Evolutionary conservation across 2,888 invertebrate genomes (phyloP), one percentile per base, ranked within the genome.

Genomic region (Keiferia lycopersicella): DNA sequence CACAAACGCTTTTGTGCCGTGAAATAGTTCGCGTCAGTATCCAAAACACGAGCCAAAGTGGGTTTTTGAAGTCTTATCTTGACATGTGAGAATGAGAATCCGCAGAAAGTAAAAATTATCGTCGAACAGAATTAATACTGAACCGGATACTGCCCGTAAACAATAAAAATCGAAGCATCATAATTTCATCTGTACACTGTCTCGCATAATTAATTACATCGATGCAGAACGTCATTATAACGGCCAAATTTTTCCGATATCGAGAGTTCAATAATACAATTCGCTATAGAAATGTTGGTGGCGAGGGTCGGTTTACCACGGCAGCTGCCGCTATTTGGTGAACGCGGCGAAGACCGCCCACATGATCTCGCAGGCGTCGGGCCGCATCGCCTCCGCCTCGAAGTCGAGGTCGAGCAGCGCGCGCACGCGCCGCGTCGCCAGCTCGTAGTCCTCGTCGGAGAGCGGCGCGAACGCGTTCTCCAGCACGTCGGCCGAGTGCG

Each of bases 291-390:
- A n/a, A 30, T 16, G 56, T 26, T 8, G 56, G 26, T n/a, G 56
- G 34, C 30, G 56, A 34, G 56, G 56, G 56, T 34, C 16, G 56
- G 56, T n/a, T 30, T 34, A 34, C 30, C 30, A 34, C 30, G 34
- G 56, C 66, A 71, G 71, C 80, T 80, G 84, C 77, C 81, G 93
- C 94, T 96, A 99, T 95, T 99, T 99, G 79, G 97, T 98, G 93
- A 99, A 99, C 67, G 99, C 98, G 74, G 98, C 97, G 91, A 99
- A 98, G 66, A 99, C 99, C 63, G 99, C 98, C 99, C 99, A 99
- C 93, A 99, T 96, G 75, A 99, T 95, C 86, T 99, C 98, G 80
- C 96, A 96, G 66, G 96, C 95, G 83, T 96, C 96, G 58, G 96
- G 94, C 89, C 99, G 98, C 90, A 96, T 95, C 71, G 98, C 96